Percentiles rank a stretch among this genome's conserved stretches.
Evolutionary conservation across 2,113 vertebrate species (phyloP).

Genomic region (Cryptotis parvus): DNA sequence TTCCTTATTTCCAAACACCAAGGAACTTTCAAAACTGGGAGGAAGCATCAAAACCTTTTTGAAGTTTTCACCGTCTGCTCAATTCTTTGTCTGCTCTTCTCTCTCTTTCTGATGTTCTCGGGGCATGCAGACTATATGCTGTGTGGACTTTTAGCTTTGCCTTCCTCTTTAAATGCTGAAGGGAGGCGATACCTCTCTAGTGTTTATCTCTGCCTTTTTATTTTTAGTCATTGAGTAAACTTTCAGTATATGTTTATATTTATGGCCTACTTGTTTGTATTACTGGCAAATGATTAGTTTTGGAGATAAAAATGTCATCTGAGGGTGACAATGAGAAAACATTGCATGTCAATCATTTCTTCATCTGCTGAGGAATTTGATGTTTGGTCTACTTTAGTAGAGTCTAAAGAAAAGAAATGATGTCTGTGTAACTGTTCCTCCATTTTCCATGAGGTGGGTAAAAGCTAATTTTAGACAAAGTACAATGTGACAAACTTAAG

Average conservation of each 20-base stretch:
- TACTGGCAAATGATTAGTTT: background rate
- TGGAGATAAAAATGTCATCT: background rate
- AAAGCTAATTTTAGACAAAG: background rate
- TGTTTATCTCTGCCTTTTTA: background rate
- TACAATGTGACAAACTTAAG: conserved; percentile 11
- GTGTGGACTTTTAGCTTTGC: conserved; percentile 16
- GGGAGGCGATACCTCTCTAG: background rate
- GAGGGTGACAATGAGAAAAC: background rate
- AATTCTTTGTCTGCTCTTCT: background rate
- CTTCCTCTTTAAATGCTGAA: background rate
- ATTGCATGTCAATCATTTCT: background rate
- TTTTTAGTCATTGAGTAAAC: background rate
- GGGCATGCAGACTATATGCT: background rate
- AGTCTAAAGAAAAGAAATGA: background rate
- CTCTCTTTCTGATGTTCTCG: background rate
- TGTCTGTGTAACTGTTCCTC: background rate
- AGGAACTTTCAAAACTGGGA: background rate
- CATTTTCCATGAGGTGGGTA: background rate
- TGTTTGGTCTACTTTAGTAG: conserved; percentile 8
- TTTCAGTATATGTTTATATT: conserved; percentile 18
- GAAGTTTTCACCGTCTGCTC: background rate
- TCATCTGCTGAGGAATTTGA: background rate
- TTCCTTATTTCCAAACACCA: background rate
- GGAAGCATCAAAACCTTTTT: background rate
- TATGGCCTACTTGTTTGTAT: conserved; percentile 13